Base-by-base conservation (phyloP, 2,113 vertebrate species). In the Urocitellus parryii region DNA sequence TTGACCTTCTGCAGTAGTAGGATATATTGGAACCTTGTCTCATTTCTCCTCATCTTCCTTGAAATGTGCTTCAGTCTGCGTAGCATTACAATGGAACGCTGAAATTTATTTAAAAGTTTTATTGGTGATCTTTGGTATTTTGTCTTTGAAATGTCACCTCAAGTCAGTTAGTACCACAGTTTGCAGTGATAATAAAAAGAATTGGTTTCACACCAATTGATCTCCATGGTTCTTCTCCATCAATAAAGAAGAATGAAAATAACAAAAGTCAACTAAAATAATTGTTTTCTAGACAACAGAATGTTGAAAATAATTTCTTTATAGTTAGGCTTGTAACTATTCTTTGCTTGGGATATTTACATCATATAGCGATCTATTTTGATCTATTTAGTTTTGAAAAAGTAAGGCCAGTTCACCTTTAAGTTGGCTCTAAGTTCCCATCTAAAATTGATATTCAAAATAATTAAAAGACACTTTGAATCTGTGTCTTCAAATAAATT, bases 241-340 rank as follows among this genome's bases (percentile, higher is more conserved):
- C 11, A 63, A 10, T 39, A 74, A 73, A 90, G 68, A 63, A 79
- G 51, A 91, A 70, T 45, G 24, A 88, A 81, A 94, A 84, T 63
- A 56, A n/a, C 39, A 73, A 58, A 81, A 86, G 73, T 18, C 20
- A 79, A 56, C 45, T 42, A 39, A 91, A 92, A 68, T 32, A 9
- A 32, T 80, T 95, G 37, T 1, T 82, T 82, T 73, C n/a, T 95
- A 77, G 37, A 80, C 34, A 86, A 93, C 22, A 90, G 37, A 63
- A 72, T 42, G 90, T 90, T 96, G 39, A 82, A 93, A 73, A 27
- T 72, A 72, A 42, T 58, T 86, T 91, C 20, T 96, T 68, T 68
- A 42, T n/a, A 37, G 4, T 32, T 45, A 58, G 20, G 16, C 81
- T 84, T 72, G 1, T 42, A 53, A 92, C 20, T 12, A 4, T 67